phyloP scores from a whole-genome alignment of 2,888 invertebrate genomes.

The Platyscelio sp. region DNA sequence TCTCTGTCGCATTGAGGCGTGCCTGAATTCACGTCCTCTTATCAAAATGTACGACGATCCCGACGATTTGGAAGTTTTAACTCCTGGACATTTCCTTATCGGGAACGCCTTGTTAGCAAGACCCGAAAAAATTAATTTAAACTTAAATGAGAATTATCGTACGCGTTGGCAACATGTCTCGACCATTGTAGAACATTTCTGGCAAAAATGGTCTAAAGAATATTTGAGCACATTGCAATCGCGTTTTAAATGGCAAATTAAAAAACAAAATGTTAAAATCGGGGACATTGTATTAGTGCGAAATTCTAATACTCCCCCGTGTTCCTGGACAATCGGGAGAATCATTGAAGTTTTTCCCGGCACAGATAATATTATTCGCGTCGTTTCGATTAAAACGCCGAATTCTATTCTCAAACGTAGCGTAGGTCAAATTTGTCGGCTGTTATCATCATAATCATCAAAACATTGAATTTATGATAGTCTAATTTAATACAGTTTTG shows the following conservation, averaged over 20 bases:
- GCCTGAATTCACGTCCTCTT: conserved; percentile 16
- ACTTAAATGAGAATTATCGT: neutral
- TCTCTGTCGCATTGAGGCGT: conserved; percentile 10
- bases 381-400: neutral
- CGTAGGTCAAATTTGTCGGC: neutral
- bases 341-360: neutral
- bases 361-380: neutral
- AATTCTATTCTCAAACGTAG: neutral
- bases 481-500: no score
- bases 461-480: no score
- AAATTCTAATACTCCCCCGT: conserved; percentile 5
- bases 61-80: neutral
- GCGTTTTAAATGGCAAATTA: conserved; percentile 69
- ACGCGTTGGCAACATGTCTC: neutral
- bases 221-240: conserved; percentile 73
- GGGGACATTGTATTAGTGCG: conserved; percentile 7
- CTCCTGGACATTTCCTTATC: neutral
- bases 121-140: neutral
- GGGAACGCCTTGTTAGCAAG: neutral
- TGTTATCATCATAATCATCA: neutral
- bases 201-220: conserved; percentile 72
- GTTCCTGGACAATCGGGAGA: conserved; percentile 10
- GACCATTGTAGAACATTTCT: conserved; percentile 33
- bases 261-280: neutral
- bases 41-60: neutral